These are phyloP conservation scores for Trinectes maculatus DNA, from an alignment of 2,113 vertebrate species.

Conservation along the genomic window DNA sequence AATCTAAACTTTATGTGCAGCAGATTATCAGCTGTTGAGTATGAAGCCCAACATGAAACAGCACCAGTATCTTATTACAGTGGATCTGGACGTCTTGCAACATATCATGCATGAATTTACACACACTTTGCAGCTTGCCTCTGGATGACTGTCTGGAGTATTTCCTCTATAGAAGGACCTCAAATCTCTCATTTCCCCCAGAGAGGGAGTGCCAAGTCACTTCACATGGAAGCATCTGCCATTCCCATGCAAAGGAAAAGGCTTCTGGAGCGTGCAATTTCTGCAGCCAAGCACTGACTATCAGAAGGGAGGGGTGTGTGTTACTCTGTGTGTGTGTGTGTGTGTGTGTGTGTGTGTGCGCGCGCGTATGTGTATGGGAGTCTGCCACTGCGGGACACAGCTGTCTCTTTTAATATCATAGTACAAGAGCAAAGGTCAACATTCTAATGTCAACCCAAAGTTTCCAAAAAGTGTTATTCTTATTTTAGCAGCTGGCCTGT, in stretches of 20 bases:
- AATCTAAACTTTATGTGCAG: not conserved
- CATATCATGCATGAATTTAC: slow-evolving; percentile 25
- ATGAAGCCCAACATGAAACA: not conserved
- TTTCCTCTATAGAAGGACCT: slow-evolving; percentile 32
- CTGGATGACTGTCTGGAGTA: slow-evolving; percentile 38
- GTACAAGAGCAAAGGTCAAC: slow-evolving; percentile 21
- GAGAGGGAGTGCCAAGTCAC: slow-evolving; percentile 52
- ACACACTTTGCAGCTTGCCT: slow-evolving; percentile 29
- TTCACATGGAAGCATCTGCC: slow-evolving; percentile 54
- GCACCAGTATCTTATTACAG: not conserved
- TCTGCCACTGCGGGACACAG: slow-evolving; percentile 53
- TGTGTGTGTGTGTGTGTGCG: not conserved
- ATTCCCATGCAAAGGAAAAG: slow-evolving; percentile 48
- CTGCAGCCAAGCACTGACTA: slow-evolving; percentile 40
- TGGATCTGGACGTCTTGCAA: slow-evolving; percentile 7
- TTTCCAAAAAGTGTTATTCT: slow-evolving; percentile 25
- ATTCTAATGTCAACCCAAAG: slow-evolving; percentile 40
- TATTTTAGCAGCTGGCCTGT: slow-evolving; percentile 50
- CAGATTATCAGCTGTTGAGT: not conserved
- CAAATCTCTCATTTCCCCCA: slow-evolving; percentile 50
- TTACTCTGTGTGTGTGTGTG: not conserved
- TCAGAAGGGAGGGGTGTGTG: slow-evolving; percentile 37
- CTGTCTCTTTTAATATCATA: slow-evolving; percentile 67
- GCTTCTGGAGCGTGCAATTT: slow-evolving; percentile 66
- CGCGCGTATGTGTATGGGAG: not conserved